Conservation (phyloP, 2,888 invertebrate genomes). For the Lysandra coridon region DNA sequence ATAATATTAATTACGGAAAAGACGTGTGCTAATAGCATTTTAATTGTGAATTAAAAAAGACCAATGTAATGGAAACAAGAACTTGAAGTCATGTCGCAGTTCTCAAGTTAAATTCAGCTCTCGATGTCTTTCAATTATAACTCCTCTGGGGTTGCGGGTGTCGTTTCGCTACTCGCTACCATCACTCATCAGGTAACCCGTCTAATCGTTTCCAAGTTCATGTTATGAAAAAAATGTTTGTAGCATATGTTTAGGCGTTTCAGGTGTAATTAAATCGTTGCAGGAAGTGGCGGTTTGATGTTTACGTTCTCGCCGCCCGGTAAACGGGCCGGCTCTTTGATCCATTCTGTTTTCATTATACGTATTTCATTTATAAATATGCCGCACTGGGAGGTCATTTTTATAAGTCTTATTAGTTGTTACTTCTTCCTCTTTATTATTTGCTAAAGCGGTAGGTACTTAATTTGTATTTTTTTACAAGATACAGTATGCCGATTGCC, state of each 20-base stretch:
- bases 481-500: no score
- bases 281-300: conserved; percentile 51
- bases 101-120: no score
- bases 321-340: conserved; percentile 52
- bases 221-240: conserved; percentile 43
- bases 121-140: no score
- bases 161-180: background rate
- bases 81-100: no score
- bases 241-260: conserved; percentile 50
- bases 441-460: no score
- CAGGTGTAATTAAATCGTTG: conserved; percentile 60
- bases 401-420: background rate
- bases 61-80: no score
- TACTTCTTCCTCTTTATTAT: background rate
- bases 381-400: conserved; percentile 30
- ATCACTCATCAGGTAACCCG: background rate
- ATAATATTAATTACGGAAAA: no score
- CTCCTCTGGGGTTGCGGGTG: no score
- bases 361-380: conserved; percentile 34
- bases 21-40: no score
- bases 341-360: conserved; percentile 41
- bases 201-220: background rate
- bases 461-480: no score
- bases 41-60: no score
- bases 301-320: conserved; percentile 45